Evolutionary conservation across 1,140 invertebrate genomes (phyloP).

Genomic region (Laupala kohalensis): DNA sequence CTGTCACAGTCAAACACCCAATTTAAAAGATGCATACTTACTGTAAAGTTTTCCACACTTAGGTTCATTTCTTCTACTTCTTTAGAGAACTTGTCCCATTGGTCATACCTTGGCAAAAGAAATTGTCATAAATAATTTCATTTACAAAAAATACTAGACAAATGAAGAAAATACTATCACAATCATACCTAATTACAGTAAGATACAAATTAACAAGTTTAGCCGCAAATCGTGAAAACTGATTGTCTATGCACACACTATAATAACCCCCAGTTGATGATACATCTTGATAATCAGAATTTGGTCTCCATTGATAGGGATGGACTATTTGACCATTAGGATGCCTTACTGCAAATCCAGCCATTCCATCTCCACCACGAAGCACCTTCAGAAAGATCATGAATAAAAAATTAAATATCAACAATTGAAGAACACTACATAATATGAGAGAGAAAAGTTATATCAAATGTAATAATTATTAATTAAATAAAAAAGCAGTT

Average conservation of each 20-base stretch:
- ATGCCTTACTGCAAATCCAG: constrained; percentile 79
- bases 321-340: constrained; percentile 70
- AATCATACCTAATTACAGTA: constrained; percentile 65
- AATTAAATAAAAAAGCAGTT: too few species aligned
- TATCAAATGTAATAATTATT: too few species aligned
- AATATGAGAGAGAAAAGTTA: too few species aligned
- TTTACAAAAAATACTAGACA: background rate
- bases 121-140: too few species aligned
- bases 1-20: constrained; percentile 2
- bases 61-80: constrained; percentile 78
- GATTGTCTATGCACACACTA: constrained; percentile 89
- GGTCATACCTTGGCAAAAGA: constrained; percentile 51
- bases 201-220: constrained; percentile 89
- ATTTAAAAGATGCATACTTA: constrained; percentile 29
- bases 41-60: constrained; percentile 82
- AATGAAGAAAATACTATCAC: background rate
- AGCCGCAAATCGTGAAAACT: constrained; percentile 79
- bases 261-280: constrained; percentile 71
- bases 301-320: constrained; percentile 79
- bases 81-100: constrained; percentile 84
- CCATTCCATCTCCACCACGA: constrained; percentile 81
- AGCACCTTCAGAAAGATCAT: constrained; percentile 42
- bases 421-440: too few species aligned
- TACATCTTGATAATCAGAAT: constrained; percentile 75
- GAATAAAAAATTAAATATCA: background rate